Evolutionary conservation across 2,888 invertebrate species (phyloP).

Genomic region (Synergus umbraculus): DNA sequence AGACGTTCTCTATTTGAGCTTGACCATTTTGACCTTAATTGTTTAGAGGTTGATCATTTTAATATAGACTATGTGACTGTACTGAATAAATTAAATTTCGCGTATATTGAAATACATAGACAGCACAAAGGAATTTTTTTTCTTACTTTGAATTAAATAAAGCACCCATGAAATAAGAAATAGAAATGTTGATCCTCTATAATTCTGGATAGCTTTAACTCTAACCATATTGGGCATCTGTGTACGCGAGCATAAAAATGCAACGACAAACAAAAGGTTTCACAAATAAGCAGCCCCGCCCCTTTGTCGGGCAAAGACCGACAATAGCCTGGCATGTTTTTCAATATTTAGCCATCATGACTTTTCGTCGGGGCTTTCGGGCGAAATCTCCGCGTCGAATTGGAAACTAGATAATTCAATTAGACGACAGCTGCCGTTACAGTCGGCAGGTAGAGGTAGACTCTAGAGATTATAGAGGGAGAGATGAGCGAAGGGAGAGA

Average conservation of each 20-base stretch:
- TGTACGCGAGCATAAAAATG: conserved; percentile 59
- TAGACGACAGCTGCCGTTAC: conserved; percentile 73
- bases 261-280: conserved; percentile 64
- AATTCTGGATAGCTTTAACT: not conserved
- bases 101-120: too few relatives aligned
- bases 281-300: conserved; percentile 65
- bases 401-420: conserved; percentile 77
- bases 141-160: not conserved
- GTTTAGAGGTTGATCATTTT: too few relatives aligned
- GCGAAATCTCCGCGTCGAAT: conserved; percentile 76
- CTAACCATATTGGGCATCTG: conserved; percentile 57
- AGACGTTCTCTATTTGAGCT: too few relatives aligned
- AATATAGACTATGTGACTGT: too few relatives aligned
- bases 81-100: too few relatives aligned
- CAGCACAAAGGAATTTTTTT: not conserved
- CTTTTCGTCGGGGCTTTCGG: conserved; percentile 73
- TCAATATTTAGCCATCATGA: conserved; percentile 77
- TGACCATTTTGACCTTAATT: too few relatives aligned
- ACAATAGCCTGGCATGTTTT: conserved; percentile 76
- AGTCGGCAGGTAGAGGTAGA: conserved; percentile 57
- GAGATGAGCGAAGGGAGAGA: conserved; percentile 38
- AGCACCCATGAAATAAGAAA: not conserved
- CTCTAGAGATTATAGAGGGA: not conserved
- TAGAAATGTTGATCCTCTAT: not conserved
- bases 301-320: conserved; percentile 63